These are phyloP conservation scores for Enteromius afrohamiltoni DNA, from an alignment of 2,797 vertebrate species.

Conservation along the genomic window DNA sequence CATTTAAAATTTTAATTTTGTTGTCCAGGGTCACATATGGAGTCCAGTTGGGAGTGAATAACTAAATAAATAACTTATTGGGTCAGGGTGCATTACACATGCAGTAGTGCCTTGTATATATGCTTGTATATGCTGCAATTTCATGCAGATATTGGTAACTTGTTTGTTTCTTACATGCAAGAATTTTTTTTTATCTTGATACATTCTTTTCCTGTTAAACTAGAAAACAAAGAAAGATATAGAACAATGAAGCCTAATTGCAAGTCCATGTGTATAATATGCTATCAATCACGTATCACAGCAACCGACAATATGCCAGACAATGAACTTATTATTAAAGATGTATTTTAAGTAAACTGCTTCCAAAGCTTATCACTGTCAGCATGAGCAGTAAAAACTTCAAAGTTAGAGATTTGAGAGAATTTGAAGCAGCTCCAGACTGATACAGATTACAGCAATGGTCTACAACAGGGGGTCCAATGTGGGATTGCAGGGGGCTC, in stretches of 20 bases:
- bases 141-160: not conserved
- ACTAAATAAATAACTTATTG: conserved; percentile 44
- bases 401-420: not conserved
- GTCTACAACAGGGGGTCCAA: not conserved
- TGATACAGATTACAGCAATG: not conserved
- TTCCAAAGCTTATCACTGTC: not conserved
- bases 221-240: not conserved
- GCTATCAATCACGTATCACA: not conserved
- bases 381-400: not conserved
- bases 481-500: not conserved
- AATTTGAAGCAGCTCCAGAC: not conserved
- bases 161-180: not conserved
- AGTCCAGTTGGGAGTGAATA: conserved; percentile 7
- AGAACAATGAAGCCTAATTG: conserved; percentile 19
- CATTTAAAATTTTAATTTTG: too few species aligned
- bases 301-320: not conserved
- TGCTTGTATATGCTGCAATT: not conserved
- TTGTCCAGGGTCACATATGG: conserved; percentile 11
- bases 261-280: not conserved
- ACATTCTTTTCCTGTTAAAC: not conserved
- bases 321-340: not conserved
- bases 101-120: not conserved
- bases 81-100: conserved; percentile 38
- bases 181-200: too few species aligned
- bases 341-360: conserved; percentile 11